These are phyloP conservation scores for Phataginus tetradactyla DNA, from an alignment of 2,797 vertebrate genomes.

Conservation along the genomic window DNA sequence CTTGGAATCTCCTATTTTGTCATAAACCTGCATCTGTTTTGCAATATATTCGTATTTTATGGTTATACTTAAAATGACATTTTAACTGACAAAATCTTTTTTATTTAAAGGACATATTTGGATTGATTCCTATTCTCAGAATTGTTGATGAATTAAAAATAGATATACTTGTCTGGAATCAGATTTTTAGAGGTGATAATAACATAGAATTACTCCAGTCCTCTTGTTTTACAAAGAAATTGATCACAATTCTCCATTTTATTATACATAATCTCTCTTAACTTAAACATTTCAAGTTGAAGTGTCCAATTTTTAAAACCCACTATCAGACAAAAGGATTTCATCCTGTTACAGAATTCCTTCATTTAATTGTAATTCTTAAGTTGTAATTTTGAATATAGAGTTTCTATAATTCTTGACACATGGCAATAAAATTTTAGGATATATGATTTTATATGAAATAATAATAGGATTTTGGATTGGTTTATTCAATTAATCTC, in stretches of 20 bases:
- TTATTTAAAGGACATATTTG: not conserved
- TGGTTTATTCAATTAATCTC: not conserved
- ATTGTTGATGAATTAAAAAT: not conserved
- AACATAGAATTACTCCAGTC: not conserved
- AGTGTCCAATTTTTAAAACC: not conserved
- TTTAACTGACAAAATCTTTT: not conserved
- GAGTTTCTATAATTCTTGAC: not conserved
- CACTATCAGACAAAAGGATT: not conserved
- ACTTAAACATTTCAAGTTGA: not conserved
- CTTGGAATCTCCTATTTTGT: not conserved
- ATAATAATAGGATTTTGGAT: not conserved
- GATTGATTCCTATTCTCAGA: not conserved
- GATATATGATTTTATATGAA: not conserved
- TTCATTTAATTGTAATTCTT: constrained; percentile 24
- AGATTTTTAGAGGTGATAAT: not conserved
- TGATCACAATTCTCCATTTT: not conserved
- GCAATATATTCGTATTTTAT: not conserved
- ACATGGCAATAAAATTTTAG: not conserved
- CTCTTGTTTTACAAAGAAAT: not conserved
- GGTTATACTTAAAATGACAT: not conserved
- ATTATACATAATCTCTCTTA: not conserved
- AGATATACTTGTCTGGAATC: not conserved
- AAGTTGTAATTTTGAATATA: not conserved
- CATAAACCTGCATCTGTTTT: not conserved
- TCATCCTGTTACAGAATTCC: not conserved